Evolutionary conservation across 2,797 vertebrate species (phyloP).

Genomic region (Peromyscus attwateri): DNA sequence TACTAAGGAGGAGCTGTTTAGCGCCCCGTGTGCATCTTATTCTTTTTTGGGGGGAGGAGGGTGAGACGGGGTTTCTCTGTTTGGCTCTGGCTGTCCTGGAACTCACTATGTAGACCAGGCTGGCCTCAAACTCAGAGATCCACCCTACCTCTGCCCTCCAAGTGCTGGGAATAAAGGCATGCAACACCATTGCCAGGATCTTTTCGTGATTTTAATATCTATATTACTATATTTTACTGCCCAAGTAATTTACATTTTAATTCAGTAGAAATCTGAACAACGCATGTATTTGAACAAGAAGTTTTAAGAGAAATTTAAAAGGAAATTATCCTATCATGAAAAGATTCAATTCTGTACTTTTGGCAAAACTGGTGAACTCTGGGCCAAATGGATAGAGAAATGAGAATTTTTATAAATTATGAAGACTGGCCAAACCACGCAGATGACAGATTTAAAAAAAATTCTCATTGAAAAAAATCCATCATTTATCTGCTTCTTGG

Average conservation of each 20-base stretch:
- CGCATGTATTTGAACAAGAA: not conserved
- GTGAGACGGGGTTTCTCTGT: not conserved
- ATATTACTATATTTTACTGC: slow-evolving; percentile 56
- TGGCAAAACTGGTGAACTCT: not conserved
- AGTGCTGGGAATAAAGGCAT: not conserved
- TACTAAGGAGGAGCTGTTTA: not conserved
- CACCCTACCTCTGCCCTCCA: not conserved
- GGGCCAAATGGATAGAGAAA: not conserved
- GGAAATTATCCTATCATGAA: not conserved
- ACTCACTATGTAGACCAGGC: not conserved
- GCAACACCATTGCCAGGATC: not conserved
- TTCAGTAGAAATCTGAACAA: slow-evolving; percentile 43
- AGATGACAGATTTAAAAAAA: not conserved
- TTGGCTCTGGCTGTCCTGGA: not conserved
- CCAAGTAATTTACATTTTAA: slow-evolving; percentile 58
- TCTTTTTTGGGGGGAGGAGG: not conserved
- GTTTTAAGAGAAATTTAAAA: not conserved
- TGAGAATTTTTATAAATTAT: not conserved
- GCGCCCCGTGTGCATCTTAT: not conserved
- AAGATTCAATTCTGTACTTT: not conserved
- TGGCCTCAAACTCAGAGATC: not conserved
- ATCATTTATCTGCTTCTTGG: not conserved
- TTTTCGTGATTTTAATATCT: slow-evolving; percentile 48
- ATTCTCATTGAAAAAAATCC: not conserved
- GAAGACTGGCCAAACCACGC: not conserved